Base-by-base conservation (phyloP, 2,888 invertebrate species). In the Clivina fossor region DNA sequence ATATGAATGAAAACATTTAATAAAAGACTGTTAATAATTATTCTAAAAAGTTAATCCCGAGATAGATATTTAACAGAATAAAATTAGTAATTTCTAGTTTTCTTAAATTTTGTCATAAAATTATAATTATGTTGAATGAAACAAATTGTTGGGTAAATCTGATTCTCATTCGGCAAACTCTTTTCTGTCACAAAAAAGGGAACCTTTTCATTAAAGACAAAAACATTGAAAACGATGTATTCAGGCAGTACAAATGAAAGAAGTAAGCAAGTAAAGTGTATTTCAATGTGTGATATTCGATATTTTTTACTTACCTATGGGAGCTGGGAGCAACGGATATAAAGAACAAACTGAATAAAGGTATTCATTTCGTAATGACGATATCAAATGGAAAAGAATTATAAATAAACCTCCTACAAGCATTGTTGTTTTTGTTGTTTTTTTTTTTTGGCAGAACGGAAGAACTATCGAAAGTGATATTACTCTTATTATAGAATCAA, bases 331-430 rank as follows among this genome's bases (percentile, higher is more conserved):
- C 24, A 43, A 50, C 28, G 50, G 40, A 40, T 40, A 50, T 49
- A 47, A 16, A 24, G 26, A 40, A 37, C 13, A 37, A 24, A 40
- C 50, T 13, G 40, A 50, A 50, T 33, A 30, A 32, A 43, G 43
- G 51, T 46, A 53, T 53, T 44, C 37, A 53, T 53, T 53, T 53
- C 53, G 44, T 53, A 51, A 51, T 51, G 43, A 43, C 33, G 40
- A 40, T 50, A 50, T 50, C 50, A 50, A 50, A 50, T 50, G 44
- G 44, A 44, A 50, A 53, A 44, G 53, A 53, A 53, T 53, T 44
- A 44, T 53, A 53, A 53, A 44, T 51, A 44, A 53, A 53, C 53
- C 53, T 53, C 53, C 53, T 35, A 44, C 53, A 18, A n/a, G n/a
- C n/a, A n/a, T n/a, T n/a, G n/a, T n/a, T n/a, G n/a, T n/a, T n/a